Evolutionary conservation across 2,888 invertebrate species (phyloP).

Genomic region (Cinara cedri): DNA sequence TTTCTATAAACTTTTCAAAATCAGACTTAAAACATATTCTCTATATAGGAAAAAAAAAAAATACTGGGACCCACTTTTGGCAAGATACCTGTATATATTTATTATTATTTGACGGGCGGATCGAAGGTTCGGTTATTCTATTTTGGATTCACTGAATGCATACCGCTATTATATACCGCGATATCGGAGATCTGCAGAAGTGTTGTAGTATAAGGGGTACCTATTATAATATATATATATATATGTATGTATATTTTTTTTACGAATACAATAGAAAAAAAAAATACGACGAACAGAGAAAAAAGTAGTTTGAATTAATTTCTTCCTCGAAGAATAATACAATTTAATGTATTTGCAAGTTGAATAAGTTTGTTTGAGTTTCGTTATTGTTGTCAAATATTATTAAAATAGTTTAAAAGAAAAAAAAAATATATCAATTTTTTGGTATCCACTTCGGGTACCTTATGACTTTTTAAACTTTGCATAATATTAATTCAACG

Average conservation of each 20-base stretch:
- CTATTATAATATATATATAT: neutral
- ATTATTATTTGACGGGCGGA: too few species aligned
- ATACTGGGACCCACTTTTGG: too few species aligned
- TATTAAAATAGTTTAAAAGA: neutral
- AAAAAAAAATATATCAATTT: constrained; percentile 2
- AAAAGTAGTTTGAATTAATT: neutral
- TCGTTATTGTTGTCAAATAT: neutral
- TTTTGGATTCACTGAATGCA: neutral
- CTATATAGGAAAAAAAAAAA: too few species aligned
- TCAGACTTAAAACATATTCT: too few species aligned
- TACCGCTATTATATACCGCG: too few species aligned
- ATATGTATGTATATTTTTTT: neutral
- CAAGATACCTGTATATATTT: neutral
- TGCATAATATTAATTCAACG: too few species aligned
- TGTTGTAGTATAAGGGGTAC: neutral
- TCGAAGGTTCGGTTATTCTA: neutral
- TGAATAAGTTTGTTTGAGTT: neutral
- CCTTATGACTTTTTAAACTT: too few species aligned
- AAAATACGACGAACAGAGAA: neutral
- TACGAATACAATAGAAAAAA: neutral
- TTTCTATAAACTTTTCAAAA: too few species aligned
- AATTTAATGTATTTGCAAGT: neutral
- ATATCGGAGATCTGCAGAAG: too few species aligned
- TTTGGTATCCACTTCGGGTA: too few species aligned
- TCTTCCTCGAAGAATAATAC: neutral